Conservation (phyloP, 2,113 vertebrate genomes). For the Prunella himalayana region DNA sequence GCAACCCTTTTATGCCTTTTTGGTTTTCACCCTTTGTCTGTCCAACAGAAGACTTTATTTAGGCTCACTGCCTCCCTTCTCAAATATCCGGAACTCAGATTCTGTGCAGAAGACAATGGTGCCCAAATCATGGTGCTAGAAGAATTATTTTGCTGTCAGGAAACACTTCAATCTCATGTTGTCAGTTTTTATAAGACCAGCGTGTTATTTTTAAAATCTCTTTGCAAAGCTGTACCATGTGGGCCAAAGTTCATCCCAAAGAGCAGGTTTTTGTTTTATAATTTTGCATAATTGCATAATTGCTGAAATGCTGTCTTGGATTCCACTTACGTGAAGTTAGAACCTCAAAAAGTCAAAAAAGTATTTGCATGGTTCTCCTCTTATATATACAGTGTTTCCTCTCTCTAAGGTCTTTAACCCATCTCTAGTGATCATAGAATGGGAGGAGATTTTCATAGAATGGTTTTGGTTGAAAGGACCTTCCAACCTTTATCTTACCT, state of each 20-base stretch:
- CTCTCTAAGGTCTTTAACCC: neutral
- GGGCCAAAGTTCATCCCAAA: neutral
- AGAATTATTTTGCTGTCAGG: slow-evolving; percentile 6
- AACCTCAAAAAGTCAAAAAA: neutral
- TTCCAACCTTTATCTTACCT: neutral
- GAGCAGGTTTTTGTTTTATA: neutral
- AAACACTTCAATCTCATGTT: slow-evolving; percentile 42
- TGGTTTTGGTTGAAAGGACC: neutral
- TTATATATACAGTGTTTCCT: neutral
- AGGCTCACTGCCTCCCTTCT: slow-evolving; percentile 42
- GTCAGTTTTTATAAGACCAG: neutral
- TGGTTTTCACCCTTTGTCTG: slow-evolving; percentile 57
- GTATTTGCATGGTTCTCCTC: neutral
- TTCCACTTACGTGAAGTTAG: neutral
- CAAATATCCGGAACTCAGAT: neutral
- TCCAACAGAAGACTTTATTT: slow-evolving; percentile 68
- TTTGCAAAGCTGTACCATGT: neutral
- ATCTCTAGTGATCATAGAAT: neutral
- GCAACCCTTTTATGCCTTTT: slow-evolving; percentile 65
- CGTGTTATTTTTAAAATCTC: neutral
- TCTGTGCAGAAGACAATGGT: slow-evolving; percentile 22
- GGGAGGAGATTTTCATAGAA: neutral
- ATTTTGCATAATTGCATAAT: neutral
- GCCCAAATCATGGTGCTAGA: neutral
- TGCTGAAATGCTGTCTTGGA: neutral